Conservation (phyloP, 1,140 invertebrate genomes). For the Asobara japonica region DNA sequence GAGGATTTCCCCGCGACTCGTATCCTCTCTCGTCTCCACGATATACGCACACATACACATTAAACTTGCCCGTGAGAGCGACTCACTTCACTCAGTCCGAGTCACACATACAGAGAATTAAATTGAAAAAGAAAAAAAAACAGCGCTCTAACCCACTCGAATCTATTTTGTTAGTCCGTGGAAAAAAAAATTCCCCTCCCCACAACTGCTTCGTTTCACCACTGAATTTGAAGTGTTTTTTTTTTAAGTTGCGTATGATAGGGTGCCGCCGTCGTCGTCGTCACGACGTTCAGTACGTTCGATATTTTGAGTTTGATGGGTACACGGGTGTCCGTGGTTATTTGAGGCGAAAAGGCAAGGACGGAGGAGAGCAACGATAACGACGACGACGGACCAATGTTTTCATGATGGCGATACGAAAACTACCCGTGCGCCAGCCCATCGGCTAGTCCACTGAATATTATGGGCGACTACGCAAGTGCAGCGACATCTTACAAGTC, state of each 20-base stretch:
- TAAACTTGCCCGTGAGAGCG: background rate
- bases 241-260: background rate
- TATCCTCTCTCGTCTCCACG: slow-evolving; percentile 14
- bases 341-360: slow-evolving; percentile 32
- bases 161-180: background rate
- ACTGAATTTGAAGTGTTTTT: background rate
- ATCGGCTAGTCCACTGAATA: background rate
- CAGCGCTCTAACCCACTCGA: slow-evolving; percentile 14
- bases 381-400: slow-evolving; percentile 51
- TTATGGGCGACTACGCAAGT: slow-evolving; percentile 6
- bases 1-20: background rate
- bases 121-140: too few species aligned
- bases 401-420: slow-evolving; percentile 57
- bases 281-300: slow-evolving; percentile 2
- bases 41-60: background rate
- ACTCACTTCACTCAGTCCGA: slow-evolving; percentile 6
- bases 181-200: background rate
- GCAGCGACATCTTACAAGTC: background rate
- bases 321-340: slow-evolving; percentile 25
- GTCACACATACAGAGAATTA: slow-evolving; percentile 4
- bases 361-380: slow-evolving; percentile 43
- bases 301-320: slow-evolving; percentile 10
- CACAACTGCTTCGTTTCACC: too few species aligned
- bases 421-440: slow-evolving; percentile 12
- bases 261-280: slow-evolving; percentile 19